phyloP scores from a whole-genome alignment of 2,797 vertebrate genomes.

The Coccyzus lansbergi region DNA sequence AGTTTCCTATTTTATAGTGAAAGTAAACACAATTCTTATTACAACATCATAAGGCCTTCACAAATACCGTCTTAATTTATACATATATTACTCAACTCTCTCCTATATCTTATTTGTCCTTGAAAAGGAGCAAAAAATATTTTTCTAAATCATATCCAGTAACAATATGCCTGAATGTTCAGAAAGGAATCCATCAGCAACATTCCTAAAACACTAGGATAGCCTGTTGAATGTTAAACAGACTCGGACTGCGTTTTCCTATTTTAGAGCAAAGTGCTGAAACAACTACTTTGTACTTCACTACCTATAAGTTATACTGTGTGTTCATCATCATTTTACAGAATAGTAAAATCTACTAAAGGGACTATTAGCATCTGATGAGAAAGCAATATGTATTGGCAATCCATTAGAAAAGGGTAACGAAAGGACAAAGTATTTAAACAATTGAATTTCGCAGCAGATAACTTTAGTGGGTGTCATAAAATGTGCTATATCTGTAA shows the following conservation, averaged over 20 bases:
- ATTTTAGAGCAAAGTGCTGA: slow-evolving; percentile 33
- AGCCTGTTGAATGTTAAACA: background rate
- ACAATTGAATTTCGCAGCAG: slow-evolving; percentile 55
- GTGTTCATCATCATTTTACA: slow-evolving; percentile 34
- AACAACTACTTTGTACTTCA: slow-evolving; percentile 44
- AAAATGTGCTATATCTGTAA: slow-evolving; percentile 59
- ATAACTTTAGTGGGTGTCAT: slow-evolving; percentile 56
- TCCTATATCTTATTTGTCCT: background rate
- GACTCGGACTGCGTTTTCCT: background rate
- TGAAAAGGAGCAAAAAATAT: background rate
- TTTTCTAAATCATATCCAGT: background rate
- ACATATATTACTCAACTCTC: background rate
- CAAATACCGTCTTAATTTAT: background rate
- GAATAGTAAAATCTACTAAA: slow-evolving; percentile 44
- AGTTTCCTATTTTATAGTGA: background rate
- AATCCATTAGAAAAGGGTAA: slow-evolving; percentile 67
- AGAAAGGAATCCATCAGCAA: background rate
- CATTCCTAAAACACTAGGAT: background rate
- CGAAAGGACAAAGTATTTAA: slow-evolving; percentile 64
- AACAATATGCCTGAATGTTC: background rate
- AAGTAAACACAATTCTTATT: background rate
- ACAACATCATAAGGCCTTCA: background rate
- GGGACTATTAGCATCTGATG: slow-evolving; percentile 63
- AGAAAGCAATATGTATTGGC: slow-evolving; percentile 64
- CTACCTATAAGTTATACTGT: slow-evolving; percentile 10